These are phyloP conservation scores for Trididemnum nubilum DNA, from an alignment of 23 tunicate genomes.

Conservation along the genomic window DNA sequence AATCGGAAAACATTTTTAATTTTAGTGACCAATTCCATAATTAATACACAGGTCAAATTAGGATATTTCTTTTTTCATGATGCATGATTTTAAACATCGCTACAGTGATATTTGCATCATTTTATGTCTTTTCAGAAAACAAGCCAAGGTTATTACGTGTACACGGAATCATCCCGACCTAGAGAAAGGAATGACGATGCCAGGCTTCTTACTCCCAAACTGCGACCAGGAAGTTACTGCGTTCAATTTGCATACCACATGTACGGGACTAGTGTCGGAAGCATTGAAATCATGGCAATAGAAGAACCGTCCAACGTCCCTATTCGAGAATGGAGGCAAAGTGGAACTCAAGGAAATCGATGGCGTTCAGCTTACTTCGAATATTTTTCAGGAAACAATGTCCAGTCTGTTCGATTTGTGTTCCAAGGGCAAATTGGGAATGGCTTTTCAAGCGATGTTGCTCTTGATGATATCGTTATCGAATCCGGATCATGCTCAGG, in stretches of 20 bases:
- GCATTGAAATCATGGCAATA: slow-evolving; percentile 6
- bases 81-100: no score
- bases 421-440: slow-evolving; percentile 68
- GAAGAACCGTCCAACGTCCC: background rate
- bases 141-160: slow-evolving; percentile 60
- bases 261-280: slow-evolving; percentile 75
- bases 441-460: slow-evolving; percentile 72
- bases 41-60: no score
- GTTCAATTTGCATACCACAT: slow-evolving; percentile 74
- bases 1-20: no score
- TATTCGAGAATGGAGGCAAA: slow-evolving; percentile 20
- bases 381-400: slow-evolving; percentile 14
- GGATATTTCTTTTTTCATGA: no score
- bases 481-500: slow-evolving; percentile 44
- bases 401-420: slow-evolving; percentile 41
- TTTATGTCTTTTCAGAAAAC: slow-evolving; percentile 54
- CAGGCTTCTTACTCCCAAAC: slow-evolving; percentile 58
- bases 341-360: slow-evolving; percentile 60
- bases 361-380: slow-evolving; percentile 59
- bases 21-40: no score
- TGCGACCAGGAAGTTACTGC: slow-evolving; percentile 64
- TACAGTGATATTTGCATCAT: no score
- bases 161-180: slow-evolving; percentile 78
- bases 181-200: slow-evolving; percentile 42
- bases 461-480: slow-evolving; percentile 69